A percentile compares a stretch with the other conserved stretches of the same genome.
These are phyloP conservation scores for Leptopilina clavipes DNA, from an alignment of 1,140 invertebrate species.

Conservation along the genomic window DNA sequence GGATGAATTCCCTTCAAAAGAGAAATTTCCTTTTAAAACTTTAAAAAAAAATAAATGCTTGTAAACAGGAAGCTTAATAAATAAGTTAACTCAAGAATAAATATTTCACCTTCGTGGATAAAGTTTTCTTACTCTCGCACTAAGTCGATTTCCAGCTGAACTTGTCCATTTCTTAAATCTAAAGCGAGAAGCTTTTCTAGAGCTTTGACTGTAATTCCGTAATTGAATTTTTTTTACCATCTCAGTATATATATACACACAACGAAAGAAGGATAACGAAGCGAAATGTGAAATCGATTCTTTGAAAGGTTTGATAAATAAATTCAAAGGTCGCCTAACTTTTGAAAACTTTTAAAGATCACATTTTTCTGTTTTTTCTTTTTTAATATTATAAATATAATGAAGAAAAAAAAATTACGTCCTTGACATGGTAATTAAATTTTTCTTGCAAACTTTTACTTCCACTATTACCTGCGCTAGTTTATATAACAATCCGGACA, in stretches of 20 bases:
- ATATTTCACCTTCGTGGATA: background rate
- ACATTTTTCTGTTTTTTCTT: too few relatives aligned
- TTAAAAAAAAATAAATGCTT: too few relatives aligned
- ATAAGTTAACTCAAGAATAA: slow-evolving; percentile 6
- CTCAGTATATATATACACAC: background rate
- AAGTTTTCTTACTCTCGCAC: background rate
- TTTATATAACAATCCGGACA: background rate
- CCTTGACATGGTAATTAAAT: background rate
- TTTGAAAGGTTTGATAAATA: background rate
- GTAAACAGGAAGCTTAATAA: background rate
- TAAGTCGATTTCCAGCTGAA: background rate
- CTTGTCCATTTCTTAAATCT: slow-evolving; percentile 13
- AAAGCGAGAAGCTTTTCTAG: slow-evolving; percentile 7
- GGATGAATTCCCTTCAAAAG: too few relatives aligned
- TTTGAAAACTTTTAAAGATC: background rate
- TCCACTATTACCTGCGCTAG: background rate
- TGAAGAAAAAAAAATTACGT: background rate
- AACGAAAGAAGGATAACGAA: too few relatives aligned
- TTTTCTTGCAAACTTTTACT: background rate
- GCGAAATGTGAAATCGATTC: background rate
- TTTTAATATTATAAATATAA: background rate
- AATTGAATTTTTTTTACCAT: background rate
- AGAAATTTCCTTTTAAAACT: too few relatives aligned
- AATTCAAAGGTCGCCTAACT: background rate
- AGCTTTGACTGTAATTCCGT: slow-evolving; percentile 3